phyloP scores from a whole-genome alignment of 2,113 vertebrate species.

The Eclectus roratus region DNA sequence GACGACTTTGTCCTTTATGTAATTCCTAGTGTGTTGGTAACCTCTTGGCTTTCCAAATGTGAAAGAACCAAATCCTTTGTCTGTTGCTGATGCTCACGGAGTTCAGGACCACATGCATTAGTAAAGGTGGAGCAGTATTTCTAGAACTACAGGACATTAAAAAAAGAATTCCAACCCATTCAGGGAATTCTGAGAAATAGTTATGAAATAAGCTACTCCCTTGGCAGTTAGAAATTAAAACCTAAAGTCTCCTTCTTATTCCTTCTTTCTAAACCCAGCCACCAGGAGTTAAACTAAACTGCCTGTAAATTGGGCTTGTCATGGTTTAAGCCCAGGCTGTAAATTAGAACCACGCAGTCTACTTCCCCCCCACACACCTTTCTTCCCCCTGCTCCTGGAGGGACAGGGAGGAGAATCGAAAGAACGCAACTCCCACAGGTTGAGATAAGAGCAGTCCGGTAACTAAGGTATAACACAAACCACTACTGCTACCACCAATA shows the following conservation, averaged over 20 bases:
- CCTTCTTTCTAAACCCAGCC: not conserved
- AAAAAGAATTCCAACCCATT: fast-evolving
- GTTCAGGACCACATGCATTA: fast-evolving
- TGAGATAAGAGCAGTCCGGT: too few relatives aligned
- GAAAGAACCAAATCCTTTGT: not conserved
- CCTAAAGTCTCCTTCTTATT: not conserved
- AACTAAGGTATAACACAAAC: too few relatives aligned
- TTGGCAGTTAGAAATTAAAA: not conserved
- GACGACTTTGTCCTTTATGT: not conserved
- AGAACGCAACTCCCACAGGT: too few relatives aligned
- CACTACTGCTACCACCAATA: too few relatives aligned
- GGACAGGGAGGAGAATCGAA: too few relatives aligned
- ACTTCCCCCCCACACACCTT: too few relatives aligned
- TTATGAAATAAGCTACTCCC: not conserved
- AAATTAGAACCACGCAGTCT: too few relatives aligned
- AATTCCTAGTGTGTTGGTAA: not conserved
- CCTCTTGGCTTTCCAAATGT: not conserved
- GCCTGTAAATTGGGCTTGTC: not conserved
- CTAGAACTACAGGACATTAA: fast-evolving
- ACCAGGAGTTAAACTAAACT: not conserved
- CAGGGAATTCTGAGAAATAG: not conserved
- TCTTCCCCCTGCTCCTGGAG: too few relatives aligned
- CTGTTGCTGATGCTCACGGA: not conserved
- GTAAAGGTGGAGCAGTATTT: not conserved
- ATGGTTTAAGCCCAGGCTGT: too few relatives aligned